Percentiles rank a stretch among this genome's conserved stretches.
Evolutionary conservation across 2,888 invertebrate genomes (phyloP).

Genomic region (Tanypteryx hageni): DNA sequence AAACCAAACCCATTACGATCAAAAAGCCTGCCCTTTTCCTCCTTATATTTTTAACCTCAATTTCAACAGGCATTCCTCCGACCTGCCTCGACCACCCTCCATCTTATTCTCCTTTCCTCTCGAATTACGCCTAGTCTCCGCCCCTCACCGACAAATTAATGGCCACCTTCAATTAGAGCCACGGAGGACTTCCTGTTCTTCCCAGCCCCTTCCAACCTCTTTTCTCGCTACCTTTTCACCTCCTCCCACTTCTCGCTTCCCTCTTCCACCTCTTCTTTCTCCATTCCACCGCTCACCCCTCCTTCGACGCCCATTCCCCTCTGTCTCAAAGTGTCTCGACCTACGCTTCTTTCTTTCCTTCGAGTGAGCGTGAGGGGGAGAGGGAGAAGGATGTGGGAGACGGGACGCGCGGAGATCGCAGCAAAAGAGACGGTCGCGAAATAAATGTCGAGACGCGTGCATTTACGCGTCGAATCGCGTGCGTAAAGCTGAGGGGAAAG

Average conservation of each 20-base stretch:
- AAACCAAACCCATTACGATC: neutral
- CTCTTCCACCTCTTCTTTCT: neutral
- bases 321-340: neutral
- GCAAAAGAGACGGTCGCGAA: neutral
- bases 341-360: neutral
- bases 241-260: neutral
- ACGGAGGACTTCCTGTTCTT: neutral
- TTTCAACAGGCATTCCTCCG: slow-evolving; percentile 11
- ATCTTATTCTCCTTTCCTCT: slow-evolving; percentile 58
- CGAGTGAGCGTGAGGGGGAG: no score
- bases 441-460: neutral
- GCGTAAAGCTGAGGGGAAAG: neutral
- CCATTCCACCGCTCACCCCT: neutral
- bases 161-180: slow-evolving; percentile 57
- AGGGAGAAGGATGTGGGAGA: neutral
- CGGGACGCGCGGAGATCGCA: neutral
- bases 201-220: neutral
- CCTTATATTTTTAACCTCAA: neutral
- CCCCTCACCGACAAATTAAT: slow-evolving; percentile 51
- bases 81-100: neutral
- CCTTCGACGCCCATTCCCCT: neutral
- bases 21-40: neutral
- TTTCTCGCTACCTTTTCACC: neutral
- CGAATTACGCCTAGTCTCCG: slow-evolving; percentile 45
- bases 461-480: neutral